Conservation (phyloP, 2,113 vertebrate species). For the Paralichthys olivaceus region DNA sequence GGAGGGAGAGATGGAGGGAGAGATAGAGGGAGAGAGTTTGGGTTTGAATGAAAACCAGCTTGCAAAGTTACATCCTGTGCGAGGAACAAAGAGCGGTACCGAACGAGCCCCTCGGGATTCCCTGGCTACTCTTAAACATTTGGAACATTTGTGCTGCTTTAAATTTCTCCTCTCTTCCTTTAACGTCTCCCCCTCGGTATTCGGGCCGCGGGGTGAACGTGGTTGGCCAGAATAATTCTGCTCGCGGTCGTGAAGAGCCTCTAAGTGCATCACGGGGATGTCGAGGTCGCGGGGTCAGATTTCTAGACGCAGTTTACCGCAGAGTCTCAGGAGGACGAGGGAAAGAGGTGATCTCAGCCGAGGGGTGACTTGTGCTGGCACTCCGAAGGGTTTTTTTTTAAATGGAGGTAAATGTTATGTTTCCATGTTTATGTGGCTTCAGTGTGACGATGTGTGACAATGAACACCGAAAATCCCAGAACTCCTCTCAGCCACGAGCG, state of each 20-base stretch:
- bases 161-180: constrained; percentile 52
- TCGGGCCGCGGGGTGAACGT: constrained; percentile 68
- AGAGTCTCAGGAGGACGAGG: constrained; percentile 50
- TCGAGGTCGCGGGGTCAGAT: constrained; percentile 65
- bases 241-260: constrained; percentile 60
- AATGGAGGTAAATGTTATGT: constrained; percentile 56
- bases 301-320: constrained; percentile 71
- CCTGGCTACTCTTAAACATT: constrained; percentile 75
- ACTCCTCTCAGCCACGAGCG: constrained; percentile 7
- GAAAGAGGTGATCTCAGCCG: constrained; percentile 50
- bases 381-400: constrained; percentile 38
- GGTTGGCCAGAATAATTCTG: constrained; percentile 69
- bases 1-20: neutral
- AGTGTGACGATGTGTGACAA: too few relatives aligned
- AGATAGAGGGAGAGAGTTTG: neutral
- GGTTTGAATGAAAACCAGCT: constrained; percentile 78
- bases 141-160: constrained; percentile 80
- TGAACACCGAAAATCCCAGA: neutral
- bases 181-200: constrained; percentile 76
- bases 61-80: constrained; percentile 76
- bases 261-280: constrained; percentile 66
- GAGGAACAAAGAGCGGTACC: constrained; percentile 68
- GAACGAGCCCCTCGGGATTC: constrained; percentile 72
- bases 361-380: constrained; percentile 39
- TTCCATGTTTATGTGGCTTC: constrained; percentile 38